Evolutionary conservation across 2,797 vertebrate genomes (phyloP).

Genomic region (Simalia tracyae): DNA sequence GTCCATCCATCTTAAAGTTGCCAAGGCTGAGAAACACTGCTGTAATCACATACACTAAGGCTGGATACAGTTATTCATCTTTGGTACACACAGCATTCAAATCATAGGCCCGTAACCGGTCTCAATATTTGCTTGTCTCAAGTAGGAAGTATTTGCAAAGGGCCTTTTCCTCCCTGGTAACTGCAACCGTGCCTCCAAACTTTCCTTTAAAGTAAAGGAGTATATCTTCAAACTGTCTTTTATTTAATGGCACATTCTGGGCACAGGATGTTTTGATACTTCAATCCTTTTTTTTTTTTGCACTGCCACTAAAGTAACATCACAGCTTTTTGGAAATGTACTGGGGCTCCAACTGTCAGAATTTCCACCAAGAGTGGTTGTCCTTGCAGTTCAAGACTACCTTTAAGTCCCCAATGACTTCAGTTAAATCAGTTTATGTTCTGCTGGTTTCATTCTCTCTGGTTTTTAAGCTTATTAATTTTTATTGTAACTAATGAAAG

Average conservation of each 20-base stretch:
- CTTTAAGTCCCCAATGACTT: not conserved
- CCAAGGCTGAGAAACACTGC: not conserved
- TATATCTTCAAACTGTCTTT: not conserved
- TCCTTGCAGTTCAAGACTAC: not conserved
- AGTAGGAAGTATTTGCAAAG: not conserved
- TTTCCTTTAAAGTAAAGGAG: not conserved
- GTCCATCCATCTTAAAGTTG: too few species aligned
- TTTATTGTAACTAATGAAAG: not conserved
- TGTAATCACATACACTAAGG: not conserved
- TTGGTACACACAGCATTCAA: conserved; percentile 53
- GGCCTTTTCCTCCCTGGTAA: not conserved
- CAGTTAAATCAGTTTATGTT: not conserved
- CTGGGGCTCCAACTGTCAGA: not conserved
- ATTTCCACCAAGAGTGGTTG: not conserved
- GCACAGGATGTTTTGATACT: not conserved
- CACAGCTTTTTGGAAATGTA: not conserved
- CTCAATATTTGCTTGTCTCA: conserved; percentile 43
- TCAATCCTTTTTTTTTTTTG: not conserved
- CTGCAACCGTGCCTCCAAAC: not conserved
- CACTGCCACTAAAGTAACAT: not conserved
- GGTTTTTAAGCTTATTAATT: not conserved
- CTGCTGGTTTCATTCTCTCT: not conserved
- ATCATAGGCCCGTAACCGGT: conserved; percentile 40
- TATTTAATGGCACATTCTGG: not conserved
- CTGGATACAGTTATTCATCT: conserved; percentile 22